Conservation (phyloP, 2,888 invertebrate species). For the Eledone cirrhosa region DNA sequence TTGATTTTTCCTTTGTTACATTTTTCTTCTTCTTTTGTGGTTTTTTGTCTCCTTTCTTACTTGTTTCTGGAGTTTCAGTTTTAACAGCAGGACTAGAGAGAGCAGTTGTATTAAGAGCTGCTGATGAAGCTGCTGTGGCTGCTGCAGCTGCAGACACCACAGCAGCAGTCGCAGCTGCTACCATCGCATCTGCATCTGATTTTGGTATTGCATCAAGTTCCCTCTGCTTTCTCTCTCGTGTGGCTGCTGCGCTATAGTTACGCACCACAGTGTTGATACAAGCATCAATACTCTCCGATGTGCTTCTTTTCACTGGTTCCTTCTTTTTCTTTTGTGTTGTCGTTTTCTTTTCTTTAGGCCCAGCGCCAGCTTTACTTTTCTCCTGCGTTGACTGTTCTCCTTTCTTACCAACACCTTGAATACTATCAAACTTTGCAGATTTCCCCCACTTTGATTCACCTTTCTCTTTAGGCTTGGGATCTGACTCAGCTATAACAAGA, state of each 20-base stretch:
- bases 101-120: not conserved
- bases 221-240: not conserved
- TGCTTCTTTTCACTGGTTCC: not conserved
- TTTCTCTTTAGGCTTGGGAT: slow-evolving; percentile 34
- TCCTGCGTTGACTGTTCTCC: slow-evolving; percentile 31
- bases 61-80: not conserved
- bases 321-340: slow-evolving; percentile 3
- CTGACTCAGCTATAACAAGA: slow-evolving; percentile 38
- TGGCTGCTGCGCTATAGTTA: not conserved
- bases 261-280: slow-evolving; percentile 28
- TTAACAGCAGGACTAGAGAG: not conserved
- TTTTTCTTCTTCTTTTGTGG: slow-evolving; percentile 38
- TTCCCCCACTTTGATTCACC: slow-evolving; percentile 24
- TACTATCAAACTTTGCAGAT: slow-evolving; percentile 24
- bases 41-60: slow-evolving; percentile 34
- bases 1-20: slow-evolving; percentile 39
- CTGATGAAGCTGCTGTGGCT: not conserved
- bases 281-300: slow-evolving; percentile 27
- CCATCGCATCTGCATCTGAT: not conserved
- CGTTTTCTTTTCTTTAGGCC: slow-evolving; percentile 19
- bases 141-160: not conserved
- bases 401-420: not conserved
- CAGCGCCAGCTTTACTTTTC: slow-evolving; percentile 30
- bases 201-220: not conserved
- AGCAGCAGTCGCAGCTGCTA: not conserved